phyloP scores from a whole-genome alignment of 2,888 invertebrate genomes.

The Nowickia ferox region DNA sequence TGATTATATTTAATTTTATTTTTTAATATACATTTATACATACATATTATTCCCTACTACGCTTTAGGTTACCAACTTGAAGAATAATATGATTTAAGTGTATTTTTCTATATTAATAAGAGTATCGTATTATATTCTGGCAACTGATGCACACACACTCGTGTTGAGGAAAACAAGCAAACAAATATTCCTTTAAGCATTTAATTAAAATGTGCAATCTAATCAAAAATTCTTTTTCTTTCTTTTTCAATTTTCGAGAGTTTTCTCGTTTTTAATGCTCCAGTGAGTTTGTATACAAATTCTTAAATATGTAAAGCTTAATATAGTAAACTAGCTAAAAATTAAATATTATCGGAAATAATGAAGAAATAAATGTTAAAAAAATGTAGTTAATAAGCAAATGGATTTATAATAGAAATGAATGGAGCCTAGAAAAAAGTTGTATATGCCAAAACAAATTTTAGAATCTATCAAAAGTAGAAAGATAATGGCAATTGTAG shows the following conservation, averaged over 20 bases:
- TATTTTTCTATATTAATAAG: conserved; percentile 56
- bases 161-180: not conserved
- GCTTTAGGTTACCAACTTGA: conserved; percentile 25
- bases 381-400: not conserved
- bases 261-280: conserved; percentile 54
- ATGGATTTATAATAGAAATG: not conserved
- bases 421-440: too few species aligned
- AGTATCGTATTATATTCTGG: conserved; percentile 51
- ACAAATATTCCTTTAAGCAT: conserved; percentile 42
- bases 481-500: too few species aligned
- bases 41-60: conserved; percentile 30
- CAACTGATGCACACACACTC: conserved; percentile 4
- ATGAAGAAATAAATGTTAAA: not conserved
- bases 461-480: too few species aligned
- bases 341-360: not conserved
- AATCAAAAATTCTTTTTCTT: conserved; percentile 52
- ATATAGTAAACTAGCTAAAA: not conserved
- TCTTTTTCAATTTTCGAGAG: not conserved
- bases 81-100: conserved; percentile 58
- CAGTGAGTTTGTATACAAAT: conserved; percentile 49
- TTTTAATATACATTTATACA: conserved; percentile 14
- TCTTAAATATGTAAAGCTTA: conserved; percentile 42
- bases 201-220: conserved; percentile 69
- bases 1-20: conserved; percentile 52
- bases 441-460: too few species aligned